Evolutionary conservation across 2,797 vertebrate genomes (phyloP).

Genomic region (Notolepis coatsorum): DNA sequence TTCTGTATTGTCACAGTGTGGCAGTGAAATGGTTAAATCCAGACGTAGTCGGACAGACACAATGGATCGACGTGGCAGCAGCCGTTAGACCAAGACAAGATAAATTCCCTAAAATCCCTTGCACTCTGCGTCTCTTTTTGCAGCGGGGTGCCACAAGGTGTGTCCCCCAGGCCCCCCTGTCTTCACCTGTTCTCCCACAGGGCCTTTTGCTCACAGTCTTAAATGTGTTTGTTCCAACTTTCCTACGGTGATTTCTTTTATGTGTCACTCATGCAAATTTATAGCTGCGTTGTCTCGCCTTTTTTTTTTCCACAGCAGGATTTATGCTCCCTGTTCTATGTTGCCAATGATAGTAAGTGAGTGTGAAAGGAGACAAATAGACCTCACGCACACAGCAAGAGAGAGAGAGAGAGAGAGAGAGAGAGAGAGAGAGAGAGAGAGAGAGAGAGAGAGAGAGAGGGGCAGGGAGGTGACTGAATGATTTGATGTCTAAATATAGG

Average conservation of each 20-base stretch:
- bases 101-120: too few species aligned
- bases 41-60: too few species aligned
- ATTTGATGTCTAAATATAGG: slow-evolving; percentile 63
- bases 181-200: slow-evolving; percentile 8
- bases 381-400: slow-evolving; percentile 19
- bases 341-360: slow-evolving; percentile 42
- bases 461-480: slow-evolving; percentile 39
- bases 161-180: too few species aligned
- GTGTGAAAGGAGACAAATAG: slow-evolving; percentile 47
- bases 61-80: too few species aligned
- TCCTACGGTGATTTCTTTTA: not conserved
- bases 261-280: slow-evolving; percentile 37
- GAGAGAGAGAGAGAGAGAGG: slow-evolving; percentile 4
- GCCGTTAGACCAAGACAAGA: too few species aligned
- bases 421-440: not conserved
- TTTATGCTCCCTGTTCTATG: slow-evolving; percentile 40
- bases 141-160: too few species aligned
- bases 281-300: slow-evolving; percentile 1
- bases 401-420: slow-evolving; percentile 12
- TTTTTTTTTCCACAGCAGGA: slow-evolving; percentile 18
- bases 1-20: too few species aligned
- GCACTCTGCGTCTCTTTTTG: too few species aligned
- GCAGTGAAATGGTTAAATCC: too few species aligned
- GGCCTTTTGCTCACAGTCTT: not conserved
- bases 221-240: not conserved